Percentiles rank a stretch among this genome's conserved stretches.
Evolutionary conservation across 2,797 vertebrate genomes (phyloP).

Genomic region (Mus spretus): DNA sequence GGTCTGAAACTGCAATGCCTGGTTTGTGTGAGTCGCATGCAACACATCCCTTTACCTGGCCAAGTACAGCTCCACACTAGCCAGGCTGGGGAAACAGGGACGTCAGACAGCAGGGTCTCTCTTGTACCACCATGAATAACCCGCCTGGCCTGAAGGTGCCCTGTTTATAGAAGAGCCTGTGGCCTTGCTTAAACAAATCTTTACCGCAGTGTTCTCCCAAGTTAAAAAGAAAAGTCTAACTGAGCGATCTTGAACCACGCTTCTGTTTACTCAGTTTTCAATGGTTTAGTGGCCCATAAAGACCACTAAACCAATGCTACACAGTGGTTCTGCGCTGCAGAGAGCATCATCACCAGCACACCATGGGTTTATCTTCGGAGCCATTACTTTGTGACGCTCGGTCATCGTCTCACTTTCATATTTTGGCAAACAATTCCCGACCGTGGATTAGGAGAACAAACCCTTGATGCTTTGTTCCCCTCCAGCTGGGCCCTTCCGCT

Average conservation of each 20-base stretch:
- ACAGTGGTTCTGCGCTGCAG: not conserved
- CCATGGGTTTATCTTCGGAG: not conserved
- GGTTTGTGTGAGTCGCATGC: not conserved
- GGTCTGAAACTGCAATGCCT: not conserved
- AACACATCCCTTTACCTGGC: not conserved
- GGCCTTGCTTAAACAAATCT: slow-evolving; percentile 3
- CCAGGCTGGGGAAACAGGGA: not conserved
- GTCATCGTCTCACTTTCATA: not conserved
- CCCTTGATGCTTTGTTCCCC: slow-evolving; percentile 5
- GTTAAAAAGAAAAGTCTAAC: not conserved
- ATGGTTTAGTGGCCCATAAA: not conserved
- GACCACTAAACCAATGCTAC: not conserved
- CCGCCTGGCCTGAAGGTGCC: not conserved
- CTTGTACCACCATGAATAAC: not conserved
- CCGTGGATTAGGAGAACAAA: not conserved
- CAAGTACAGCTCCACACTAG: not conserved
- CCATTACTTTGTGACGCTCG: not conserved
- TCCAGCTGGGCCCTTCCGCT: slow-evolving; percentile 16
- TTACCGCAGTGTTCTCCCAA: not conserved
- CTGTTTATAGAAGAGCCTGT: not conserved
- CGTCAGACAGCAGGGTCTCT: not conserved
- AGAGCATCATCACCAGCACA: not conserved
- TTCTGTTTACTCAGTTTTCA: slow-evolving; percentile 32
- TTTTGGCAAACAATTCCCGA: slow-evolving; percentile 38
- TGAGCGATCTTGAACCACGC: not conserved